Conservation (phyloP, 2,888 invertebrate species). For the Galeruca laticollis region DNA sequence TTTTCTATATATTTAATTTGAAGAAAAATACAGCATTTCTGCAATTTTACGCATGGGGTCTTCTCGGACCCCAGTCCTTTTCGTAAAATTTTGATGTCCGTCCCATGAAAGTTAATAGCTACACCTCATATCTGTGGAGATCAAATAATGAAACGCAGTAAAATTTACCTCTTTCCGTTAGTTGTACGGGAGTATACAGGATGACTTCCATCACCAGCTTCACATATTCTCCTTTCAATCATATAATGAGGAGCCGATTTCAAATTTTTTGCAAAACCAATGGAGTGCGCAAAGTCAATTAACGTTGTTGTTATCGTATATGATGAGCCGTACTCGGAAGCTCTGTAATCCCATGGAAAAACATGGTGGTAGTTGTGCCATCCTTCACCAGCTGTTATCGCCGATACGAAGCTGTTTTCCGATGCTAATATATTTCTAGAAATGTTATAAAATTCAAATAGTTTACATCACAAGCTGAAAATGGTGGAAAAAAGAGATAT, state of each 20-base stretch:
- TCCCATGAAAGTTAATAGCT: too few species aligned
- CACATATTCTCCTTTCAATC: slow-evolving; percentile 71
- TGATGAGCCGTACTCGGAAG: slow-evolving; percentile 67
- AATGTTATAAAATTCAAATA: background rate
- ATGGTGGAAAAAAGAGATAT: too few species aligned
- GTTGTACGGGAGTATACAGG: too few species aligned
- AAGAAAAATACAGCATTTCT: too few species aligned
- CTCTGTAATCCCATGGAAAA: slow-evolving; percentile 77
- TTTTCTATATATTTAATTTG: too few species aligned
- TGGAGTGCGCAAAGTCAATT: slow-evolving; percentile 72
- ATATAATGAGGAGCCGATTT: slow-evolving; percentile 66
- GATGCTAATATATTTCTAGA: slow-evolving; percentile 69
- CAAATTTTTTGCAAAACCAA: slow-evolving; percentile 76
- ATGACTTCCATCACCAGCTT: slow-evolving; percentile 74
- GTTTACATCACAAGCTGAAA: too few species aligned
- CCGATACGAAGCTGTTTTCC: slow-evolving; percentile 74
- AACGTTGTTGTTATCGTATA: slow-evolving; percentile 74
- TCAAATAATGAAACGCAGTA: too few species aligned
- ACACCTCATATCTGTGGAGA: too few species aligned
- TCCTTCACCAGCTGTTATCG: slow-evolving; percentile 75
- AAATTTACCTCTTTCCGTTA: too few species aligned
- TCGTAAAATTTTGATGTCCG: too few species aligned
- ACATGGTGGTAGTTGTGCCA: slow-evolving; percentile 86
- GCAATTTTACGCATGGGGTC: too few species aligned
- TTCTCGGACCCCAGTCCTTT: too few species aligned